A percentile compares a stretch with the other conserved stretches of the same genome.
These are phyloP conservation scores for Agonopterix heracliana DNA, from an alignment of 2,888 invertebrate species.

Conservation along the genomic window DNA sequence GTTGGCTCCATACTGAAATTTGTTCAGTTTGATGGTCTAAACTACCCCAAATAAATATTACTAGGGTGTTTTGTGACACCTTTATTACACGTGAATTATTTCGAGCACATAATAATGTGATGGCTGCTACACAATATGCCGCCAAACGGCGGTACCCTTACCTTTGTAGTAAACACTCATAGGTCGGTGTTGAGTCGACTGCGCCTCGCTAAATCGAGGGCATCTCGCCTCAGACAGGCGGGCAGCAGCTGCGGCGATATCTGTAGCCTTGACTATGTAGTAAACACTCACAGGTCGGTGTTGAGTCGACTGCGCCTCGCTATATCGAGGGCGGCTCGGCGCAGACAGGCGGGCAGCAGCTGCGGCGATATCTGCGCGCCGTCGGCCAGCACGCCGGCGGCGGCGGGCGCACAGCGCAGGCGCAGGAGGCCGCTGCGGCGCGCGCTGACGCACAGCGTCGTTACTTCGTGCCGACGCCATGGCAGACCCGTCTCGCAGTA, in stretches of 20 bases:
- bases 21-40: too few relatives aligned
- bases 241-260: conserved; percentile 67
- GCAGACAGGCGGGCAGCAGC: conserved; percentile 30
- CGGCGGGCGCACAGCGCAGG: conserved; percentile 28
- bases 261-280: conserved; percentile 44
- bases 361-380: conserved; percentile 77
- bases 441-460: conserved; percentile 61
- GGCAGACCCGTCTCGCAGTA: conserved; percentile 90
- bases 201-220: conserved; percentile 58
- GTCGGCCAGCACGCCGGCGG: conserved; percentile 23
- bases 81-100: too few relatives aligned
- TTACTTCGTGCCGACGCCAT: conserved; percentile 77
- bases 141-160: too few relatives aligned
- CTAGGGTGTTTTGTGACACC: too few relatives aligned
- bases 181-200: conserved; percentile 33
- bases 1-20: too few relatives aligned
- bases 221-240: conserved; percentile 81
- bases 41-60: too few relatives aligned
- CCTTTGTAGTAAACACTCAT: conserved; percentile 16
- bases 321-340: conserved; percentile 84
- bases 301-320: conserved; percentile 27
- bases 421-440: conserved; percentile 76
- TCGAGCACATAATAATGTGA: too few relatives aligned
- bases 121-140: too few relatives aligned
- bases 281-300: conserved; percentile 31